phyloP scores from a whole-genome alignment of 2,797 vertebrate genomes.

The Podarcis siculus region DNA sequence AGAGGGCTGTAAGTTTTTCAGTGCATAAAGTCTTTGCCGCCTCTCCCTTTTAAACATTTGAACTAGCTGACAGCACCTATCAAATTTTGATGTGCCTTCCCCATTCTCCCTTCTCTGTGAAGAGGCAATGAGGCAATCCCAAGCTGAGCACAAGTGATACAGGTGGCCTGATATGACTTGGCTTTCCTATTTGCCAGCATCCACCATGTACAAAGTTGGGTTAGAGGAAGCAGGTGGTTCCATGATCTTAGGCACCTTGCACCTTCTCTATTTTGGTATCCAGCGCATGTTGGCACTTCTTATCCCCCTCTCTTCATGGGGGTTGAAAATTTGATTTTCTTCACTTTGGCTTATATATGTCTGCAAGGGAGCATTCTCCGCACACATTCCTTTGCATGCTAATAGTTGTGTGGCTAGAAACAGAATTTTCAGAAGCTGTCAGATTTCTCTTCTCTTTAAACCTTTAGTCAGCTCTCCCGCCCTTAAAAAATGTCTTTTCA shows the following conservation, averaged over 20 bases:
- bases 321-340: conserved; percentile 26
- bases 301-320: neutral
- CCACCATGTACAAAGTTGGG: neutral
- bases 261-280: conserved; percentile 22
- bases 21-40: neutral
- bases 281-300: conserved; percentile 2
- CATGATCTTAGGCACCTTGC: neutral
- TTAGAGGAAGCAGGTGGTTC: neutral
- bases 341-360: conserved; percentile 12
- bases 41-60: neutral
- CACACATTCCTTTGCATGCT: conserved; percentile 1
- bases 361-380: conserved; percentile 34
- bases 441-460: conserved; percentile 20
- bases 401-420: neutral
- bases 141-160: neutral
- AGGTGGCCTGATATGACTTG: neutral
- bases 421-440: neutral
- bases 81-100: neutral
- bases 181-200: neutral
- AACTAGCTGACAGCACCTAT: neutral
- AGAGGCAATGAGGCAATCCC: neutral
- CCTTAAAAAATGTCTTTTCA: conserved; percentile 13
- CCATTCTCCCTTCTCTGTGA: neutral
- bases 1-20: too few species aligned
- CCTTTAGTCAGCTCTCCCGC: neutral